Evolutionary conservation across 2,888 invertebrate species (phyloP), one percentile per base, ranked within the genome.

Genomic region (Parasteatoda lunata): DNA sequence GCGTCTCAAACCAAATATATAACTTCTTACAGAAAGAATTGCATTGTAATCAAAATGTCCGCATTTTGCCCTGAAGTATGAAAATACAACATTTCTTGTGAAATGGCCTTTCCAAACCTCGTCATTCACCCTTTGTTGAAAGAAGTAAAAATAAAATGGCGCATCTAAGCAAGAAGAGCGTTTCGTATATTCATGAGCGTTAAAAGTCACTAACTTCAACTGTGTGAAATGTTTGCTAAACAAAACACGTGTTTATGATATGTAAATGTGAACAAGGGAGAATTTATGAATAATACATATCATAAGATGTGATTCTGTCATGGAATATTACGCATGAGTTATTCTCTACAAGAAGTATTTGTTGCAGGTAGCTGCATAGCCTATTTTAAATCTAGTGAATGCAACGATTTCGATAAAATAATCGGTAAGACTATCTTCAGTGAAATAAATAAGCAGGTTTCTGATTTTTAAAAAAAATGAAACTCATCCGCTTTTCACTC

Each of bases 161-260:
- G 45, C 66, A 30, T 0, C 30, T 30, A 30, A 30, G 30, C 30
- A 51, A 51, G 54, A 15, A 45, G 54, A 79, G 64, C 69, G 45
- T 49, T 48, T 30, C 64, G 45, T n/a, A 54, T 75, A 81, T 81
- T 81, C 81, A 81, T 81, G 81, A 81, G 75, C 52, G 81, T 81
- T 59, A 81, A 75, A 81, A 81, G 81, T 81, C 75, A 81, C 68
- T 51, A 52, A 52, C 48, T 59, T 59, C n/a, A 13, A 30, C 11
- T 30, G 66, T 68, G 66, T 45, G 76, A 49, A 48, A 47, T n/a
- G 77, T 72, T 84, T 73, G 72, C 84, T 66, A 77, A 73, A 77
- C 77, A 84, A 84, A 84, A 84, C 84, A 84, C 72, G 78, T 84
- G 84, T 84, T 84, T 84, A 73, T 77, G 72, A 84, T 66, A 77